phyloP scores from a whole-genome alignment of 2,113 vertebrate genomes.

The Campylomormyrus tamandua region DNA sequence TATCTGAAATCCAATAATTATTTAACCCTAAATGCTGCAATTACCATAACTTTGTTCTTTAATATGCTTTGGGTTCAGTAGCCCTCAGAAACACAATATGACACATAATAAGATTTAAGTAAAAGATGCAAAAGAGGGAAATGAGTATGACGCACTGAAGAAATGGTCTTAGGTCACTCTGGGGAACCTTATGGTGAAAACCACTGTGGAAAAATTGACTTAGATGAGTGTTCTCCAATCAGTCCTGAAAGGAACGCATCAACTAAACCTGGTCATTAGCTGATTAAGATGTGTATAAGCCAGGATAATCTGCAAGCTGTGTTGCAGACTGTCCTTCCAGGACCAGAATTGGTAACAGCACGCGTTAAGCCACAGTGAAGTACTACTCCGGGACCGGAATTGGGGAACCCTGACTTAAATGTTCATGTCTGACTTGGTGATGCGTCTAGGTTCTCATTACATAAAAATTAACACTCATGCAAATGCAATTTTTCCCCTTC shows the following conservation, averaged over 20 bases:
- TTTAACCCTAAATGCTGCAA: not conserved
- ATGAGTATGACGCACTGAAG: not conserved
- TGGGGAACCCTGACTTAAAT: not conserved
- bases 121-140: not conserved
- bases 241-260: not conserved
- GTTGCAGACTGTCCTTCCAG: not conserved
- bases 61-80: not conserved
- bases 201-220: not conserved
- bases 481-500: not conserved
- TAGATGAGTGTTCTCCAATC: not conserved
- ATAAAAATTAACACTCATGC: not conserved
- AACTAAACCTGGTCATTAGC: not conserved
- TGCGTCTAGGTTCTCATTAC: not conserved
- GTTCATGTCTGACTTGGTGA: conserved; percentile 2
- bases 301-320: not conserved
- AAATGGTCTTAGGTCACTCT: not conserved
- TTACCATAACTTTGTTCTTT: not conserved
- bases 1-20: not conserved
- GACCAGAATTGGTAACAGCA: not conserved
- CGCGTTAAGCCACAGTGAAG: too few species aligned
- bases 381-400: not conserved
- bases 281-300: not conserved
- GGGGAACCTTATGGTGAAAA: not conserved
- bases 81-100: not conserved
- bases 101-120: not conserved